phyloP scores from a whole-genome alignment of 2,797 vertebrate species.

The Hybognathus amarus region DNA sequence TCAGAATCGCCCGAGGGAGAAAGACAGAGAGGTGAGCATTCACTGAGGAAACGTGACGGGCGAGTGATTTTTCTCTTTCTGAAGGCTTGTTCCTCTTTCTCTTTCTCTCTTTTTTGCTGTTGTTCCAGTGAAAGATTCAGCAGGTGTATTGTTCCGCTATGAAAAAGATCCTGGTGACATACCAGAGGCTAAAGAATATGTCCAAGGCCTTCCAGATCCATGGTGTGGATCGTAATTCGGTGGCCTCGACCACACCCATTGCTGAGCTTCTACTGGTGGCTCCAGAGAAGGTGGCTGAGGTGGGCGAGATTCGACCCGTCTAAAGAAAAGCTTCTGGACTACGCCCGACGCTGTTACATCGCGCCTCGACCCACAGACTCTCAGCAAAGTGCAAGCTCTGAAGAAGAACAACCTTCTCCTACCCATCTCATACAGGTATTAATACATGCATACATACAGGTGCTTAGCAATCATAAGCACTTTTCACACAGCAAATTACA shows the following conservation, averaged over 20 bases:
- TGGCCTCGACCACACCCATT: slow-evolving; percentile 91
- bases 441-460: slow-evolving; percentile 60
- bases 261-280: slow-evolving; percentile 91
- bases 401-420: slow-evolving; percentile 92
- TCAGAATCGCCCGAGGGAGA: slow-evolving; percentile 79
- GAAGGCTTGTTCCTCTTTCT: not conserved
- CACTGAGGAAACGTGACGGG: not conserved
- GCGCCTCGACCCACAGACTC: slow-evolving; percentile 88
- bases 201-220: slow-evolving; percentile 91
- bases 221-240: slow-evolving; percentile 90
- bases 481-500: not conserved
- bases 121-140: slow-evolving; percentile 86
- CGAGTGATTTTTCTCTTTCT: not conserved
- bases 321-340: slow-evolving; percentile 90
- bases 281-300: slow-evolving; percentile 88
- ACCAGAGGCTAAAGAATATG: slow-evolving; percentile 93
- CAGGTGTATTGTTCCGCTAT: slow-evolving; percentile 91
- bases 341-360: slow-evolving; percentile 89
- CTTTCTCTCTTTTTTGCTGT: not conserved
- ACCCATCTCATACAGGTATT: slow-evolving; percentile 92
- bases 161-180: slow-evolving; percentile 92
- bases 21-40: slow-evolving; percentile 82
- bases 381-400: slow-evolving; percentile 88
- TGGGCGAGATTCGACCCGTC: slow-evolving; percentile 91
- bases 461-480: not conserved